These are phyloP conservation scores for Sylvia atricapilla DNA, from an alignment of 2,113 vertebrate genomes.

Conservation along the genomic window DNA sequence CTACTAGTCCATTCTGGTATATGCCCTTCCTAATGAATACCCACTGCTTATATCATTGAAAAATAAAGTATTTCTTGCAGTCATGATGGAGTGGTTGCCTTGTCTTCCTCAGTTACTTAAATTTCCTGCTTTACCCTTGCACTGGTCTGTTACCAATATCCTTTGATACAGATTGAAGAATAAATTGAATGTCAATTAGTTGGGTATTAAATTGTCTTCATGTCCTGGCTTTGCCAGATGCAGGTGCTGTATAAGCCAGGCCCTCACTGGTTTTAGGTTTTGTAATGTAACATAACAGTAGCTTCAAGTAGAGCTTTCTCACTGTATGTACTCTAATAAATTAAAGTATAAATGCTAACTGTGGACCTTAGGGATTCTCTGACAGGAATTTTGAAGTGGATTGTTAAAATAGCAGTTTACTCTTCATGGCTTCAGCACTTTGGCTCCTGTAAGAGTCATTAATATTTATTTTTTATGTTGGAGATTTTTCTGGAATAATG, in stretches of 20 bases:
- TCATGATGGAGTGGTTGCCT: background rate
- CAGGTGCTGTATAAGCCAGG: background rate
- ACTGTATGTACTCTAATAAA: background rate
- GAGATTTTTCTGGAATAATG: slow-evolving; percentile 10
- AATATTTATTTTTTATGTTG: background rate
- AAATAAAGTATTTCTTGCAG: background rate
- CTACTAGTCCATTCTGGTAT: background rate
- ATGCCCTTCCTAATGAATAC: background rate
- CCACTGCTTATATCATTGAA: background rate
- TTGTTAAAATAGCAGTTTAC: background rate
- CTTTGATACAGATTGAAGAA: background rate
- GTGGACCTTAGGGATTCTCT: background rate
- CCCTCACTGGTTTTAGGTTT: background rate
- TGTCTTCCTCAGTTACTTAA: background rate
- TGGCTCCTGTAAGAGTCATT: background rate
- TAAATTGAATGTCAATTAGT: background rate
- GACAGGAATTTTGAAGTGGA: background rate
- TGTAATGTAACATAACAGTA: background rate
- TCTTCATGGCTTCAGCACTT: background rate
- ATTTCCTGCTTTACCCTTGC: background rate
- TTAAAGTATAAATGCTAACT: background rate
- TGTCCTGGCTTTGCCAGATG: background rate
- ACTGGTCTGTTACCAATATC: background rate
- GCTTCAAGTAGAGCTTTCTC: background rate
- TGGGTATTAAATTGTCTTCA: background rate